Conservation (phyloP, 2,113 vertebrate species). For the Stictonetta naevosa region DNA sequence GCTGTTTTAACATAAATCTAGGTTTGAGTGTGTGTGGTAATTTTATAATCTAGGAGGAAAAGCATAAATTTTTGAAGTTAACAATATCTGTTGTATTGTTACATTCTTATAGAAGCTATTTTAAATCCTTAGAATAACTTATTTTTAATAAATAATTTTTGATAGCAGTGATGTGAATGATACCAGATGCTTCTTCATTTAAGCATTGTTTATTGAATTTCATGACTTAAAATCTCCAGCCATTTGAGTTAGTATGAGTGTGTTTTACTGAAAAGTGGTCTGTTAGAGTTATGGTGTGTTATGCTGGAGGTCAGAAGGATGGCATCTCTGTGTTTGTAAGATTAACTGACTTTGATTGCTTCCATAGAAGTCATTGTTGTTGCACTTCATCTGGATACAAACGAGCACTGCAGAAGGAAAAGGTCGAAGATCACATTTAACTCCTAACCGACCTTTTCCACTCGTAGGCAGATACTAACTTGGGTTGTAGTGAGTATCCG, state of each 20-base stretch:
- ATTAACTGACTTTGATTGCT: slow-evolving; percentile 19
- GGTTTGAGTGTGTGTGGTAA: neutral
- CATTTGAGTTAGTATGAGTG: neutral
- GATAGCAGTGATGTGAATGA: neutral
- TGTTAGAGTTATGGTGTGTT: neutral
- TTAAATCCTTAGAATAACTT: slow-evolving; percentile 57
- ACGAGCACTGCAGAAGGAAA: neutral
- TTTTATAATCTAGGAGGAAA: neutral
- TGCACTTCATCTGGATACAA: neutral
- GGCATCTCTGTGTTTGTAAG: neutral
- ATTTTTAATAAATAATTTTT: slow-evolving; percentile 64
- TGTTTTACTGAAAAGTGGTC: neutral
- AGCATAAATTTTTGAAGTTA: neutral
- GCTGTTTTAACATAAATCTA: neutral
- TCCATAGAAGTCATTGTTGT: neutral
- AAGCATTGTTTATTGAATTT: neutral
- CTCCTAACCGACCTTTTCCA: neutral
- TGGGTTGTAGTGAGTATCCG: neutral
- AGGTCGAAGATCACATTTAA: neutral
- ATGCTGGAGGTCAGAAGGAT: neutral
- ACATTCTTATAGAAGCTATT: neutral
- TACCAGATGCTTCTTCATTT: neutral
- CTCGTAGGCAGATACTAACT: neutral
- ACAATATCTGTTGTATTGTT: neutral
- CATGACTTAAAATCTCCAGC: neutral